Conservation (phyloP, 2,113 vertebrate species). For the Hylia prasina region DNA sequence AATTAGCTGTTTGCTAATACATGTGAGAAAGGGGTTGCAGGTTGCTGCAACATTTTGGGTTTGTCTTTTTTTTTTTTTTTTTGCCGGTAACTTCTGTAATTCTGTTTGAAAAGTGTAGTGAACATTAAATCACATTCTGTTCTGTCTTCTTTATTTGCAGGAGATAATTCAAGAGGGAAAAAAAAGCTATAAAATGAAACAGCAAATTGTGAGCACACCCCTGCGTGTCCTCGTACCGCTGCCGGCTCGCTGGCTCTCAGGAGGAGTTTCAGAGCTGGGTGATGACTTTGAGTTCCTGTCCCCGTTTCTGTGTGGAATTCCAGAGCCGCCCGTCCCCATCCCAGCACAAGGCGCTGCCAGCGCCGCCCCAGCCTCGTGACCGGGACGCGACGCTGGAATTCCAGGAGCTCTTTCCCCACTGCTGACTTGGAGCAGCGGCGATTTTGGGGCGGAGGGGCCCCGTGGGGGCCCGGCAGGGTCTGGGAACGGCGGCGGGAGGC, state of each 20-base stretch:
- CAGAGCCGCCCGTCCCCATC: not conserved
- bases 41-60: not conserved
- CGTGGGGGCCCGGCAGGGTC: rapidly evolving
- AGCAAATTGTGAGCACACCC: not conserved
- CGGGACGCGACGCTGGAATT: slow-evolving; percentile 26
- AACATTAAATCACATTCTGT: not conserved
- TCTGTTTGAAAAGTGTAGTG: not conserved
- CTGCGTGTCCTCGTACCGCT: not conserved
- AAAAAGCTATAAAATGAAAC: not conserved
- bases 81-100: not conserved
- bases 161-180: not conserved
- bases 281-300: not conserved
- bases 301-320: not conserved
- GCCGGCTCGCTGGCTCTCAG: not conserved
- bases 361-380: not conserved
- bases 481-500: not conserved
- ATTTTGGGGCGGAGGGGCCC: not conserved
- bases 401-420: slow-evolving; percentile 32
- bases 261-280: not conserved
- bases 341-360: not conserved
- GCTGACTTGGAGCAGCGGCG: not conserved
- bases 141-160: not conserved
- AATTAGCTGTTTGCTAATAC: not conserved
- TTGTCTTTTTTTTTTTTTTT: not conserved
- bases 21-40: not conserved